phyloP scores from a whole-genome alignment of 2,113 vertebrate species.

The Egretta garzetta region DNA sequence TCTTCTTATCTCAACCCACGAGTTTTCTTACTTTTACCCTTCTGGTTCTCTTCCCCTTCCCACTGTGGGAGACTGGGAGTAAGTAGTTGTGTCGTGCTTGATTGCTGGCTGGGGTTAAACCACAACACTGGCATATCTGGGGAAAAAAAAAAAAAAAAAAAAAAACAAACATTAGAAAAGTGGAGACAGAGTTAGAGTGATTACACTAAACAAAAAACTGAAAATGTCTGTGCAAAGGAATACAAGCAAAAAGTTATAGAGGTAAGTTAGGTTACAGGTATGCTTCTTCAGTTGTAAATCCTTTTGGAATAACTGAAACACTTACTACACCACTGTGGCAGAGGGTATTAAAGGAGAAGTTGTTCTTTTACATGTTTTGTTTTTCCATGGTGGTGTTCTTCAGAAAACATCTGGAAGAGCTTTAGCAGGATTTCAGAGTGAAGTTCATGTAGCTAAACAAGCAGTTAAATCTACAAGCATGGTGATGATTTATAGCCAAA shows the following conservation, averaged over 20 bases:
- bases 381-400: not conserved
- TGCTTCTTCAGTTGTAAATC: not conserved
- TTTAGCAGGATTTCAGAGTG: not conserved
- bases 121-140: too few relatives aligned
- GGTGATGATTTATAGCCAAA: not conserved
- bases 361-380: not conserved
- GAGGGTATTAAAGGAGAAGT: not conserved
- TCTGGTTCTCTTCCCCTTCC: too few relatives aligned
- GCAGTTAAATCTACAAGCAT: not conserved
- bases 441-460: not conserved
- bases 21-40: too few relatives aligned
- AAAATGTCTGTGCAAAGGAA: not conserved
- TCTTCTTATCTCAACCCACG: too few relatives aligned
- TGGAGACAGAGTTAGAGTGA: not conserved
- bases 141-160: too few relatives aligned
- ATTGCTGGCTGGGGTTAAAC: too few relatives aligned
- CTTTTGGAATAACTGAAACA: not conserved
- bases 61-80: too few relatives aligned
- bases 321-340: not conserved
- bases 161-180: not conserved
- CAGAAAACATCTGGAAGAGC: not conserved
- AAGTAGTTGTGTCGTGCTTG: too few relatives aligned
- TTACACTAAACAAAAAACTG: not conserved
- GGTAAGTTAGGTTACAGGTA: not conserved
- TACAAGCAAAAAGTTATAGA: not conserved